phyloP scores from a whole-genome alignment of 2,888 invertebrate genomes.

The Euspilapteryx auroguttella region DNA sequence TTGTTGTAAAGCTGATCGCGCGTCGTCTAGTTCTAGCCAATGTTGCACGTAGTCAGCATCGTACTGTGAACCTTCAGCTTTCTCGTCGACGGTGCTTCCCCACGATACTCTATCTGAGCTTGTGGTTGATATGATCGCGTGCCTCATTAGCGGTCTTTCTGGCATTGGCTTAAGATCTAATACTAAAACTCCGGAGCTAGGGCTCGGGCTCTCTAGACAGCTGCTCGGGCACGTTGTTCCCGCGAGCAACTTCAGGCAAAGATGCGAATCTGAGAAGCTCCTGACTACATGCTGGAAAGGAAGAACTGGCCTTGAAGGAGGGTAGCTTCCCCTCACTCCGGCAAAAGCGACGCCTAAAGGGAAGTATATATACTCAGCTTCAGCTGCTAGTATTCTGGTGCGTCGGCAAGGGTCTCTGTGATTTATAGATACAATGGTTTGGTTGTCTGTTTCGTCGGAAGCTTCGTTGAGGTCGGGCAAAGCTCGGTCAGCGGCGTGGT shows the following conservation, averaged over 20 bases:
- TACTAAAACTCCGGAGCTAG: constrained; percentile 65
- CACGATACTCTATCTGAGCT: constrained; percentile 57
- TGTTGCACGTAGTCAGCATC: constrained; percentile 77
- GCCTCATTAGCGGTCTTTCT: constrained; percentile 62
- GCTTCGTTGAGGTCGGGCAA: constrained; percentile 75
- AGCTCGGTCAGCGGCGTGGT: constrained; percentile 56
- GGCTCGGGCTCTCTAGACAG: constrained; percentile 60
- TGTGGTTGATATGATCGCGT: constrained; percentile 55
- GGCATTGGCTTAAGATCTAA: constrained; percentile 60
- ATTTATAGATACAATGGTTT: constrained; percentile 53
- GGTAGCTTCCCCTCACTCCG: constrained; percentile 71
- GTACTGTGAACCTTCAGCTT: constrained; percentile 62
- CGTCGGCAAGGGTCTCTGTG: constrained; percentile 52
- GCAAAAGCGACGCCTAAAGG: constrained; percentile 67
- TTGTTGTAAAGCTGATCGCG: constrained; percentile 68
- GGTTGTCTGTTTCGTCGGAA: constrained; percentile 70
- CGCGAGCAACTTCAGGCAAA: constrained; percentile 69
- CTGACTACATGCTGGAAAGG: constrained; percentile 75
- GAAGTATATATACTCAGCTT: constrained; percentile 69
- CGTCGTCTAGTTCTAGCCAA: constrained; percentile 74
- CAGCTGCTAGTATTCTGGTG: constrained; percentile 59
- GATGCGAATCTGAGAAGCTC: constrained; percentile 74
- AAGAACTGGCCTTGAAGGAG: constrained; percentile 68
- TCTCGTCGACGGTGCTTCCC: constrained; percentile 63
- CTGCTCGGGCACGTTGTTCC: constrained; percentile 56